Percentiles rank a stretch among this genome's conserved stretches.
phyloP scores from a whole-genome alignment of 2,888 invertebrate species.

The Chloroclystis v-ata region DNA sequence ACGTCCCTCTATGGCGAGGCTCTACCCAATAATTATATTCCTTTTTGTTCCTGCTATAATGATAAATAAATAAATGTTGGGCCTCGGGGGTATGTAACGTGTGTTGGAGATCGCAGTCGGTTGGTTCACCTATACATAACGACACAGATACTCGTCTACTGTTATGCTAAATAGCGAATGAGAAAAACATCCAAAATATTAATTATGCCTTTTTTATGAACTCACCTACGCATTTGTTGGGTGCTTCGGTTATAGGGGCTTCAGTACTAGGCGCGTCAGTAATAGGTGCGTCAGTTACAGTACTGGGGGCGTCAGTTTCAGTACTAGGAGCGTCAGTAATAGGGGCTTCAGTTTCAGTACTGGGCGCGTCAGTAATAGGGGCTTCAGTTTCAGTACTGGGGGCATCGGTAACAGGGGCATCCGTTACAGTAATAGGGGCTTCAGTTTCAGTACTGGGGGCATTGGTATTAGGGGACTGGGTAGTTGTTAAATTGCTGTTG shows the following conservation, averaged over 20 bases:
- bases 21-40: too few relatives aligned
- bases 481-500: not conserved
- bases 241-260: not conserved
- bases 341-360: not conserved
- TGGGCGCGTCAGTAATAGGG: not conserved
- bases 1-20: too few relatives aligned
- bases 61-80: too few relatives aligned
- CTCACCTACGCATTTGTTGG: conserved; percentile 1
- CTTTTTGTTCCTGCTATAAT: too few relatives aligned
- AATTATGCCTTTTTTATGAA: too few relatives aligned
- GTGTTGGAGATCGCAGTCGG: too few relatives aligned
- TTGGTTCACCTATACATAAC: too few relatives aligned
- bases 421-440: not conserved
- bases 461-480: not conserved
- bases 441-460: not conserved
- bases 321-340: not conserved
- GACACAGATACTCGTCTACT: too few relatives aligned
- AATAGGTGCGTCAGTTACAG: not conserved
- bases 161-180: too few relatives aligned
- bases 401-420: not conserved
- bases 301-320: not conserved
- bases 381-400: not conserved
- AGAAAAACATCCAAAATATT: too few relatives aligned
- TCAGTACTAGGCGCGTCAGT: not conserved
- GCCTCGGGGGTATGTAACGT: too few relatives aligned